Evolutionary conservation across 2,113 vertebrate species (phyloP), one percentile per base, ranked within the genome.

Genomic region (Grammomys dolichurus): DNA sequence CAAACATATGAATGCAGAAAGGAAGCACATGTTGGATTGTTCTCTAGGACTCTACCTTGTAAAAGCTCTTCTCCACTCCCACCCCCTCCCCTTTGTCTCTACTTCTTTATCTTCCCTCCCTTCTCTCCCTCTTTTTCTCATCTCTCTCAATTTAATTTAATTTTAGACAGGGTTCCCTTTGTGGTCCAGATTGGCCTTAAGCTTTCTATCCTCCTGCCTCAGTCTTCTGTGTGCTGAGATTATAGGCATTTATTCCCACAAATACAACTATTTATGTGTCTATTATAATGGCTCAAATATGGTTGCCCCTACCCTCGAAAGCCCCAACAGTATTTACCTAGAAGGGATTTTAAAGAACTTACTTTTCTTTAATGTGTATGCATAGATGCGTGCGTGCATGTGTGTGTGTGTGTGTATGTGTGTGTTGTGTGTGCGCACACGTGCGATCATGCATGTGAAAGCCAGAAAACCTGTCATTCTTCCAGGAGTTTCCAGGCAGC

Each of bases 1-100:
- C 75, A 95, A 69, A 93, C 12, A 33, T 16, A 11, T 13, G 81
- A 92, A 89, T 48, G 86, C 87, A 82, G 54, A 80, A 60, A 97
- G 46, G 81, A 95, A 93, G 78, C 33, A 40, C 91, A 70, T 69
- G 36, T 95, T 92, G 73, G 43, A n/a, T 46, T 78, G 13, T 90
- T 94, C 89, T 65, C 58, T 48, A 4, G 7, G 82, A 5, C 16
- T 86, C 60, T 43, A 1, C n/a, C 40, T 67, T 48, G 33, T 33
- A 46, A 85, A 58, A 65, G 60, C 26, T 51, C 65, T 7, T 54
- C 33, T 51, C 63, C 12, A 1, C 31, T 24, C 48, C 11, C 7
- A 7, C 26, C 4, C 12, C 43, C 2, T 33, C 9, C 9, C 43
- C 11, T 5, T 36, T 24, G 11, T n/a, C 5, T 10, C 82, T 0